Conservation (phyloP, 2,797 vertebrate species). For the Anomalospiza imberbis region DNA sequence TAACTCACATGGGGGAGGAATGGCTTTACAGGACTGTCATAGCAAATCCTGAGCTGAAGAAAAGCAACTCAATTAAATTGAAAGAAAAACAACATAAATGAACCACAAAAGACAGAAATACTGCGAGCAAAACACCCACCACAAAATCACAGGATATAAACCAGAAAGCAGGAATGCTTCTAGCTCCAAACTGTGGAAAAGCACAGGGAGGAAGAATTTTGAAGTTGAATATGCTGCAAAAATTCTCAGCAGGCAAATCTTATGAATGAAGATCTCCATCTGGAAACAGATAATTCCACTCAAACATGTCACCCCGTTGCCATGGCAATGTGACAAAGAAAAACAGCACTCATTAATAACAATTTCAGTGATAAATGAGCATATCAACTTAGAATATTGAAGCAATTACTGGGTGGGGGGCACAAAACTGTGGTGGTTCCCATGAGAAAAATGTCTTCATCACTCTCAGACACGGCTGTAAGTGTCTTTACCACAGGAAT, state of each 20-base stretch:
- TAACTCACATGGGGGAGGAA: not conserved
- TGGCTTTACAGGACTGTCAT: not conserved
- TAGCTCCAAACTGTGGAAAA: not conserved
- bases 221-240: constrained; percentile 1
- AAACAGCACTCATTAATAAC: constrained; percentile 31
- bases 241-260: constrained; percentile 46
- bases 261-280: constrained; percentile 64
- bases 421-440: not conserved
- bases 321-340: constrained; percentile 40
- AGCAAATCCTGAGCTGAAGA: not conserved
- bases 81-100: constrained; percentile 5
- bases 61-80: not conserved
- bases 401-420: not conserved
- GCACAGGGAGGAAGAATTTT: not conserved
- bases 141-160: not conserved
- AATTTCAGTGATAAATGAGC: constrained; percentile 16
- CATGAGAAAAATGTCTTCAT: not conserved
- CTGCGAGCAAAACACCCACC: not conserved
- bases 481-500: not conserved
- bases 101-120: constrained; percentile 16
- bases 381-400: constrained; percentile 9
- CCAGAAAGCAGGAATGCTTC: not conserved
- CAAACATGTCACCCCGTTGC: constrained; percentile 38
- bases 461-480: not conserved
- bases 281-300: constrained; percentile 61